Base-by-base conservation (phyloP, 2,888 invertebrate genomes). In the Epinotia bilunana region DNA sequence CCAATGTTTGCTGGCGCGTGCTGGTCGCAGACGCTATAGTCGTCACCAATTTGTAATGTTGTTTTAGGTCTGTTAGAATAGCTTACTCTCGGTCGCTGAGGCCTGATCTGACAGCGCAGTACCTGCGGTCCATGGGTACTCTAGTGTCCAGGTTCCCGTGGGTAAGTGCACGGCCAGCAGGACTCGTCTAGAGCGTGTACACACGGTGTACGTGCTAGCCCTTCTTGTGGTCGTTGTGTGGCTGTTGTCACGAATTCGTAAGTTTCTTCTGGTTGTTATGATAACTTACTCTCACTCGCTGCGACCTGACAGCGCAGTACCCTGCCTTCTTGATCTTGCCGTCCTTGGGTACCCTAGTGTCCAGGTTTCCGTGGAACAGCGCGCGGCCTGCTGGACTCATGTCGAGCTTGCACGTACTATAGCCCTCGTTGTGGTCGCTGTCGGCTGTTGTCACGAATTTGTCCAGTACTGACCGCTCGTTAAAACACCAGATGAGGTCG, bases 401-500 rank as follows among this genome's bases (percentile, higher is more conserved):
- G 20, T 95, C 93, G 18, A 99, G 91, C 9, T 91, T 89, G 74
- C 96, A 96, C 81, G 96, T 97, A 86, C 98, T 98, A 83, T 93
- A 95, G 0, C 99, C 99, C 86, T 97, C 96, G 74, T 95, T 95
- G 83, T 97, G 96, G 88, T 98, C 98, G 76, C 95, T 96, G 86
- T 99, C 99, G 72, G 95, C 91, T 0, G 97, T 97, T 0, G 96
- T 95, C 18, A 96, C 90, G 95, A 97, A 98, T 60, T 96, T 91
- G 1, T 97, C 94, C 4, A 98, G 82, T 0, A 95, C 95, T 28
- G 95, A 90, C 0, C 95, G 93, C 57, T 95, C 91, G 79, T 95
- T 94, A 87, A 98, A 98, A 82, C 95, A 95, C 95, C 97, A 98
- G 1, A 96, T 84, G 49, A 97, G 89, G 82, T 98, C 97, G 6